phyloP scores from a whole-genome alignment of 2,113 vertebrate genomes.

The Chloropsis hardwickii region DNA sequence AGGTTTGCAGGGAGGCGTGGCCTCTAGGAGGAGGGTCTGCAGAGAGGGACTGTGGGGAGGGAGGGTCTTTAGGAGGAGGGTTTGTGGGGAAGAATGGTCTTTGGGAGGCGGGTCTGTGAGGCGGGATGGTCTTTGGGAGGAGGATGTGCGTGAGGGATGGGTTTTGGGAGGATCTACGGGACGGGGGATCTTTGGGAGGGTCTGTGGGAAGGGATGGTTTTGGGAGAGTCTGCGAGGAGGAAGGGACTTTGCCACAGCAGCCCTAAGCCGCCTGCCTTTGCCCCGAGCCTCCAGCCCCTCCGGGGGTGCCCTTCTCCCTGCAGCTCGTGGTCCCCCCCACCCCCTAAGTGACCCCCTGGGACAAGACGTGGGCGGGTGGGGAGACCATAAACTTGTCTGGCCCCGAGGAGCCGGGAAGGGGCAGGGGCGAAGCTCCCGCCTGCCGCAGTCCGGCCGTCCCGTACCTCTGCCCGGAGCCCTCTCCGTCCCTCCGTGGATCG shows the following conservation, averaged over 20 bases:
- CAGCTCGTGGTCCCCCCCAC: not conserved
- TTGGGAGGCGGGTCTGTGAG: not conserved
- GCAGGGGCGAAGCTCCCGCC: not conserved
- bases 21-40: not conserved
- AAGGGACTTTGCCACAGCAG: not conserved
- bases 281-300: too few relatives aligned
- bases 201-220: not conserved
- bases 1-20: not conserved
- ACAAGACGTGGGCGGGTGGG: not conserved
- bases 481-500: not conserved
- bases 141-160: not conserved
- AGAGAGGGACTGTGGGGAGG: not conserved
- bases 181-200: not conserved
- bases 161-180: not conserved
- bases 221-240: not conserved
- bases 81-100: not conserved
- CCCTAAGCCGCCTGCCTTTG: not conserved
- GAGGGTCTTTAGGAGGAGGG: not conserved
- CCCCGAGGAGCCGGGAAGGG: not conserved
- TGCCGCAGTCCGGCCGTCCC: not conserved
- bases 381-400: fast-evolving
- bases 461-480: not conserved
- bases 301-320: not conserved
- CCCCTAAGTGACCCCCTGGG: not conserved
- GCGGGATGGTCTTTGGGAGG: not conserved